phyloP scores from a whole-genome alignment of 2,113 vertebrate species.

The Plectropomus leopardus region DNA sequence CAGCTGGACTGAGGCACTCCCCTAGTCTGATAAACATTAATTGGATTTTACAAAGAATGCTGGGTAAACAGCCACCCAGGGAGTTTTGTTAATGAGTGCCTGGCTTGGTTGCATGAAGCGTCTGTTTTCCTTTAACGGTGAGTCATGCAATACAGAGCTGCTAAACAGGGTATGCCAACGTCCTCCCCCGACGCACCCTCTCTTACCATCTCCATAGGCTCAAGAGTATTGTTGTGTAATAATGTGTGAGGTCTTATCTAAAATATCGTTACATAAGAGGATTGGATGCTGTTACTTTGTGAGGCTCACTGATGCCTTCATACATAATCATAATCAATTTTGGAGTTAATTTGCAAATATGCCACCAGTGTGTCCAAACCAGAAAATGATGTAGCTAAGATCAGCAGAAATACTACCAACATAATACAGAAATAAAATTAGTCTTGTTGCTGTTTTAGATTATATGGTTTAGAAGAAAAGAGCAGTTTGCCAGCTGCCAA shows the following conservation, averaged over 20 bases:
- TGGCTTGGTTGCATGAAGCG: constrained; percentile 57
- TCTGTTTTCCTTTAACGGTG: constrained; percentile 72
- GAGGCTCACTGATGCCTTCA: constrained; percentile 20
- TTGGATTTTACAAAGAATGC: constrained; percentile 71
- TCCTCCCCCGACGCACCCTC: constrained; percentile 65
- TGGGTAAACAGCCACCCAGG: constrained; percentile 73
- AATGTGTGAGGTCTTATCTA: constrained; percentile 61
- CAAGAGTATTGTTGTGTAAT: constrained; percentile 71
- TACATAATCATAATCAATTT: background rate
- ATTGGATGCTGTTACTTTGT: constrained; percentile 25
- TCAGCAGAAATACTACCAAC: background rate
- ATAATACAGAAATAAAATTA: background rate
- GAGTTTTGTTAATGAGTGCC: constrained; percentile 80
- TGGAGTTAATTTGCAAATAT: background rate
- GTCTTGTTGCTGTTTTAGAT: background rate
- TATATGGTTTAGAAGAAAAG: background rate
- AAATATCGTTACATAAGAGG: constrained; percentile 67
- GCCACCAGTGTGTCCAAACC: background rate
- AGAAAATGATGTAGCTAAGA: background rate
- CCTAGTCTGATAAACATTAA: constrained; percentile 70
- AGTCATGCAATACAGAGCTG: constrained; percentile 66
- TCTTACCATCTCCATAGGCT: constrained; percentile 52
- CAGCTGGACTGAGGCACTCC: constrained; percentile 54
- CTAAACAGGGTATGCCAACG: constrained; percentile 56
- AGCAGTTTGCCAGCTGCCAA: background rate